These are phyloP conservation scores for Speoplatyrhinus poulsoni DNA, from an alignment of 2,113 vertebrate genomes.

Conservation along the genomic window DNA sequence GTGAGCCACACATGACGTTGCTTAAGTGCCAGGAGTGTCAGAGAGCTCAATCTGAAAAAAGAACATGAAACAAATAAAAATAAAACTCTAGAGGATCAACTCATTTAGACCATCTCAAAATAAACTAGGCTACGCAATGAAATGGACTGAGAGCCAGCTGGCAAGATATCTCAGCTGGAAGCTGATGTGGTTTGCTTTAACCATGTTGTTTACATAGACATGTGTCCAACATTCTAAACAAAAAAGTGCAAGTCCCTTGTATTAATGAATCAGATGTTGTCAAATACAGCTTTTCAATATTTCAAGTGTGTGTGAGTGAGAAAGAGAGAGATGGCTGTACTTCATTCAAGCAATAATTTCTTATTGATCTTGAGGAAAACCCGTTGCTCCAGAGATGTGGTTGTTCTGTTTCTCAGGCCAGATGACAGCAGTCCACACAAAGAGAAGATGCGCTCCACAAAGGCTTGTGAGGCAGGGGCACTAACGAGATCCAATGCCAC, in stretches of 20 bases:
- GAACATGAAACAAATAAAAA: not conserved
- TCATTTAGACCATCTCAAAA: slow-evolving; percentile 1
- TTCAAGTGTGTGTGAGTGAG: not conserved
- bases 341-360: slow-evolving; percentile 12
- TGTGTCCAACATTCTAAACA: not conserved
- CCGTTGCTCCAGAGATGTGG: slow-evolving; percentile 28
- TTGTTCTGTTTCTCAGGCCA: slow-evolving; percentile 31
- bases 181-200: not conserved
- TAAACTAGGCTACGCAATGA: slow-evolving; percentile 1
- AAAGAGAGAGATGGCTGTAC: too few species aligned
- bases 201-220: not conserved
- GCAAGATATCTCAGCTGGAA: slow-evolving; percentile 2
- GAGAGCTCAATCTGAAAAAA: not conserved
- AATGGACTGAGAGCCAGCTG: slow-evolving; percentile 6
- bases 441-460: slow-evolving; percentile 32
- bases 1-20: not conserved
- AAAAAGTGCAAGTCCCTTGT: not conserved
- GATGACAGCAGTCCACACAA: slow-evolving; percentile 34
- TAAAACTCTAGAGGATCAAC: not conserved
- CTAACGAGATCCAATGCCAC: slow-evolving; percentile 29
- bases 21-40: not conserved
- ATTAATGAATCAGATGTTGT: not conserved
- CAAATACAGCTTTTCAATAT: not conserved
- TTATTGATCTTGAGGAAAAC: slow-evolving; percentile 25
- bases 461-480: slow-evolving; percentile 32